Base-by-base conservation (phyloP, 1,140 invertebrate species). In the Drosophila prosaltans region DNA sequence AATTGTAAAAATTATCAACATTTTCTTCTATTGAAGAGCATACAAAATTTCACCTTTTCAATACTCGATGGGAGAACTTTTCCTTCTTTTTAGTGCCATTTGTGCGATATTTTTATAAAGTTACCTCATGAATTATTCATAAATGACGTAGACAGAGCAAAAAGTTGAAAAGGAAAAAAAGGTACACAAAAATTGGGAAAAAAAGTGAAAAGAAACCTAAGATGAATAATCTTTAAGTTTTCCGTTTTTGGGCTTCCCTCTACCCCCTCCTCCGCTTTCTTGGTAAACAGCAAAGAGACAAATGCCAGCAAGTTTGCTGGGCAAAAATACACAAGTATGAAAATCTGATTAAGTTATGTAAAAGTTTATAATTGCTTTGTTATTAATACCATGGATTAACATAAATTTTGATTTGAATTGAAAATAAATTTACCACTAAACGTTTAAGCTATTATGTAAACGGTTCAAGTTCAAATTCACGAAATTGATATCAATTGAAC, bases 111-210 rank as follows among this genome's bases (percentile, higher is more conserved):
- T 83, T 65, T 75, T 77, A 71, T 81, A 74, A 81, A 84, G 69
- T 74, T 77, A 68, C 26, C 65, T 78, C 82, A 86, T 84, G 78
- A 84, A 84, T 86, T 72, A 84, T 84, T 74, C 82, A 84, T 85
- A 66, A 85, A 58, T 36, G 64, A 1, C 72, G 58, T 54, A 81
- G 66, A 66, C 81, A 75, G 63, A 85, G 74, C 65, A 68, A 64
- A 74, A 86, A 67, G 21, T 11, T 61, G 7, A 54, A 72, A 40
- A 48, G 26, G 48, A 63, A 43, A 41, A 45, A 30, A 24, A n/a
- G 6, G 24, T 8, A 51, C 16, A 40, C 8, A 75, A 68, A 61
- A 24, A 40, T n/a, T n/a, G n/a, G n/a, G 6, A 41, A 57, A 61
- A 74, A 69, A 86, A 72, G 21, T 7, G 55, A 16, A 55, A 69